Percentiles rank a stretch among this genome's conserved stretches.
These are phyloP conservation scores for Euphonia xanthogaster DNA, from an alignment of 2,797 vertebrate genomes.

Conservation along the genomic window DNA sequence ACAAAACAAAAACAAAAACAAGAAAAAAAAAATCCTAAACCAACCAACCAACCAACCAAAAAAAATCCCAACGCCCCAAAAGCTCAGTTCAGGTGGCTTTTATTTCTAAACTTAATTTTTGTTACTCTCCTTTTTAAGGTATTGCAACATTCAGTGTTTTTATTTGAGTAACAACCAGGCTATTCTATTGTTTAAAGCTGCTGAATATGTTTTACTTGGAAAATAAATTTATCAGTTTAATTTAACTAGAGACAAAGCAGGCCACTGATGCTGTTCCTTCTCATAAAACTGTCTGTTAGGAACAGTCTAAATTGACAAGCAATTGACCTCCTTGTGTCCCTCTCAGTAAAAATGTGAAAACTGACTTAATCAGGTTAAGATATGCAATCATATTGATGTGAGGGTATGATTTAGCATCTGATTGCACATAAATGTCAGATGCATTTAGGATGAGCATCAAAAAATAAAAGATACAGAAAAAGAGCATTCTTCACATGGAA, in stretches of 20 bases:
- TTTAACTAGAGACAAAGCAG: not conserved
- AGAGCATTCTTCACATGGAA: not conserved
- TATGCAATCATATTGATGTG: not conserved
- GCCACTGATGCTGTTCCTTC: not conserved
- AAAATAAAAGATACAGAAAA: not conserved
- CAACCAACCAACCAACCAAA: not conserved
- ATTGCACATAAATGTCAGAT: not conserved
- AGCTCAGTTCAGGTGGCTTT: not conserved
- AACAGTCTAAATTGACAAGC: conserved; percentile 12
- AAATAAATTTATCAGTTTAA: not conserved
- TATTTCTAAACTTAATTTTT: not conserved
- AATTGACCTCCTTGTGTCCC: conserved; percentile 20
- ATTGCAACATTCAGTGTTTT: not conserved
- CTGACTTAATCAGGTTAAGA: conserved; percentile 36
- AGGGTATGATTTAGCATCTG: not conserved
- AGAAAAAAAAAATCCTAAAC: not conserved
- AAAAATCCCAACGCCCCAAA: fast-evolving
- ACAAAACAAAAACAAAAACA: not conserved
- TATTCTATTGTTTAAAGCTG: not conserved
- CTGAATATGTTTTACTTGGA: not conserved
- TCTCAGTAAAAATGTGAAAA: conserved; percentile 22
- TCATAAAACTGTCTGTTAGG: not conserved
- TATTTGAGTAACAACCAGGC: not conserved
- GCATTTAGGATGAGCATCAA: not conserved
- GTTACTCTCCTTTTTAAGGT: not conserved